These are phyloP conservation scores for Cybosia mesomella DNA, from an alignment of 2,888 invertebrate genomes.

Conservation along the genomic window DNA sequence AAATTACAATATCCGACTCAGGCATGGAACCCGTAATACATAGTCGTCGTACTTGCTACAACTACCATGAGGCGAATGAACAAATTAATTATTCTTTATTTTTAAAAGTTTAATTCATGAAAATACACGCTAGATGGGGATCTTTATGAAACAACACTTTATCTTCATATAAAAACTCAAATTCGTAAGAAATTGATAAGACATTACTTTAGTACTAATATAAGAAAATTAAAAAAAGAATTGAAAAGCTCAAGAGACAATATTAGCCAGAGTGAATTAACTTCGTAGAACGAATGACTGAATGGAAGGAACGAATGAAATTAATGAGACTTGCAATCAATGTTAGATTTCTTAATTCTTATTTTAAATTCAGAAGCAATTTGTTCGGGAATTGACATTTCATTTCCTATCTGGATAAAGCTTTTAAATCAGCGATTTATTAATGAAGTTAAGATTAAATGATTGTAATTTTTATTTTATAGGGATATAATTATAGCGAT, in stretches of 20 bases:
- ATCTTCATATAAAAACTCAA: no score
- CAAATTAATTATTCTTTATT: no score
- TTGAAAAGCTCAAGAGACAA: constrained; percentile 37
- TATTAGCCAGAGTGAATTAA: constrained; percentile 48
- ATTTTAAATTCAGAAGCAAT: constrained; percentile 54
- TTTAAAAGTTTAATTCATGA: no score
- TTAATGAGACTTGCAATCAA: constrained; percentile 57
- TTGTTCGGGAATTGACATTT: constrained; percentile 52
- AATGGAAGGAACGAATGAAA: constrained; percentile 48
- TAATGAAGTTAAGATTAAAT: background rate
- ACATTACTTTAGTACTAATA: background rate
- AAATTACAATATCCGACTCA: no score
- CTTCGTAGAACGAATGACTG: constrained; percentile 46
- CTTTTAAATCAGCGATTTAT: constrained; percentile 16
- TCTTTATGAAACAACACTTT: no score
- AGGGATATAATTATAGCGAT: background rate
- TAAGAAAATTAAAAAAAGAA: constrained; percentile 23
- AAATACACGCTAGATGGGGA: no score
- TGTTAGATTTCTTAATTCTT: constrained; percentile 52
- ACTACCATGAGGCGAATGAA: no score
- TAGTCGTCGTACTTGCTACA: no score
- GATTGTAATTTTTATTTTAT: background rate
- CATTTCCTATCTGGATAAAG: constrained; percentile 37
- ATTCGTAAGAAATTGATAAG: no score
- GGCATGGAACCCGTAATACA: no score